These are phyloP conservation scores for Scylla paramamosain DNA, from an alignment of 1,140 invertebrate species.

Conservation along the genomic window DNA sequence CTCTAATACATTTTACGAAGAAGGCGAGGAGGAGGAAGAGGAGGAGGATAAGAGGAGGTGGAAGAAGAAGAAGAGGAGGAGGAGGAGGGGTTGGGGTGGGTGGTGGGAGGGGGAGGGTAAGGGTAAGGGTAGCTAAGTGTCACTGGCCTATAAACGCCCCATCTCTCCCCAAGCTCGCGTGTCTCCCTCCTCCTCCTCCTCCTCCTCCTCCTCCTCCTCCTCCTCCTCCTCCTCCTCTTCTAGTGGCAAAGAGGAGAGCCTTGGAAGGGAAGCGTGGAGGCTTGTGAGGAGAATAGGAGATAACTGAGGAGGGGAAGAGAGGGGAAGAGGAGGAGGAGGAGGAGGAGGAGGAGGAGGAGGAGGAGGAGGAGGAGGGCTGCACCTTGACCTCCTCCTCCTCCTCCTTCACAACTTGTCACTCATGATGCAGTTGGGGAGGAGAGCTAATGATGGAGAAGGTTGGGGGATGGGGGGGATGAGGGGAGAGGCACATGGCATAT, in stretches of 20 bases:
- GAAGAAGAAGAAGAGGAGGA: no score
- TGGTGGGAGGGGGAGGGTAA: not conserved
- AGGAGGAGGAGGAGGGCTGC: no score
- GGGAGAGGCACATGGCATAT: not conserved
- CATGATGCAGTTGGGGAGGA: no score
- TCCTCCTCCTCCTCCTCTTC: not conserved
- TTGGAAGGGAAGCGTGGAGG: not conserved
- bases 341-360: no score
- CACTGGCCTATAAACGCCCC: constrained; percentile 1
- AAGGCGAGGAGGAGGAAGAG: not conserved
- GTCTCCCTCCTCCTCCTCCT: not conserved
- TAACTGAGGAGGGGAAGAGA: no score
- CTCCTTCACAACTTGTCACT: no score
- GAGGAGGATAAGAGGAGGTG: not conserved
- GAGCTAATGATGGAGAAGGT: not conserved
- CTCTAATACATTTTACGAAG: no score
- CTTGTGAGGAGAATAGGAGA: no score
- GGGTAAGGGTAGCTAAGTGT: not conserved
- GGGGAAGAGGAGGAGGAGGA: no score
- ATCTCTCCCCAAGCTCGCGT: not conserved
- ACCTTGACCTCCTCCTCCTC: no score
- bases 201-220: not conserved
- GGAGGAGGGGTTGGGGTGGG: not conserved
- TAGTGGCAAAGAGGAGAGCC: not conserved
- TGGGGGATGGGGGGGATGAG: not conserved